Evolutionary conservation across 2,797 vertebrate species (phyloP), one percentile per base, ranked within the genome.

Genomic region (Peromyscus melanophrys): DNA sequence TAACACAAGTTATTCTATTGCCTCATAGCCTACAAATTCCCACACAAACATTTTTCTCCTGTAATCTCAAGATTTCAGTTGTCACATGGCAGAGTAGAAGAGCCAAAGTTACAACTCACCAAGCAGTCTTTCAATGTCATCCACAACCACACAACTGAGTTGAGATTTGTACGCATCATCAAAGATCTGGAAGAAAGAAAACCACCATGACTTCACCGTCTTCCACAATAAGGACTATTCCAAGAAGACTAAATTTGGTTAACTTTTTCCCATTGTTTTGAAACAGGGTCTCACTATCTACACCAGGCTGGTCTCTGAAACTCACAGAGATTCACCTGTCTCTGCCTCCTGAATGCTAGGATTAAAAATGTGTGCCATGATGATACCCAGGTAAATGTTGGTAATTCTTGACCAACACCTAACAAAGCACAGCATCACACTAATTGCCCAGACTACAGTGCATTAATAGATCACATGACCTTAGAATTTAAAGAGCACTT

Each of bases 111-210:
- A 84, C 0, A 1, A 96, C 99, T 99, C 97, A 99, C 99, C 99
- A 84, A 99, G 95, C 81, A 99, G 98, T 10, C 99, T 99, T 92
- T 99, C 99, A 14, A 99, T 99, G 98, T 99, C 99, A 0, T 99
- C 99, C 96, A 99, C 99, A 1, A 99, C 99, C 89, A 99, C 99
- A 91, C 99, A 99, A 98, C 99, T 99, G 98, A 99, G 99, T 97
- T 99, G 99, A 89, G 99, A 99, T 98, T 99, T 99, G 98, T 99
- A 99, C 0, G 99, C 99, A 84, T 99, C 99, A 94, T 99, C 99
- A 97, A 99, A 99, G 98, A 99, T 99, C 99, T 99, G 77, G 31
- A 93, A 98, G 84, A 90, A 89, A 92, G 92, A 52, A 86, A 95
- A 94, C 14, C 59, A 94, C 19, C 65, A 77, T 96, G 75, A 96